Conservation (phyloP, 35 echinoderm and acorn worm species). For the Ptychodera flava region DNA sequence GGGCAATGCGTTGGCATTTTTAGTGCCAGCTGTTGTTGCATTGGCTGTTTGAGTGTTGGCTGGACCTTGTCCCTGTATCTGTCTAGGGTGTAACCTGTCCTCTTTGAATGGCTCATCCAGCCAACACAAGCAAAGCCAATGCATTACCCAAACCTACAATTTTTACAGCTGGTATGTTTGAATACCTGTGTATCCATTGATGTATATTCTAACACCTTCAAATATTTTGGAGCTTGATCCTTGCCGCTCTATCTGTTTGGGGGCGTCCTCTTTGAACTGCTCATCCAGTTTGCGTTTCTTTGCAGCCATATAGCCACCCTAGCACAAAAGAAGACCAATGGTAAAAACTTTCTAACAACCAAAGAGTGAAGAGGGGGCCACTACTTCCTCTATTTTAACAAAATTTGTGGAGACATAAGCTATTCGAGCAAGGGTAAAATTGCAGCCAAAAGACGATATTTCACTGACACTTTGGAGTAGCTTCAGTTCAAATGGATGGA, state of each 20-base stretch:
- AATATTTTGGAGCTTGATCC: constrained; percentile 67
- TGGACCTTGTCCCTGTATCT: too few relatives aligned
- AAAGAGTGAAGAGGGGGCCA: too few relatives aligned
- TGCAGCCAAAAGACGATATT: not conserved
- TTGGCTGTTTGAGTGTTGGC: too few relatives aligned
- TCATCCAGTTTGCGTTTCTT: constrained; percentile 82
- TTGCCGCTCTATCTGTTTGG: constrained; percentile 33
- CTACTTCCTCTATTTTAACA: not conserved
- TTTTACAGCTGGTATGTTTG: not conserved
- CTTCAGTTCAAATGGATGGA: not conserved
- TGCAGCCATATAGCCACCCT: constrained; percentile 83
- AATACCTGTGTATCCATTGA: constrained; percentile 93
- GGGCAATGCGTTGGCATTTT: not conserved
- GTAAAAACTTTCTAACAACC: not conserved
- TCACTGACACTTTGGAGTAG: not conserved
- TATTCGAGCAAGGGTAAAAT: not conserved
- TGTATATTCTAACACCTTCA: constrained; percentile 62
- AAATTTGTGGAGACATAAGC: not conserved
- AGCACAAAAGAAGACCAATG: too few relatives aligned
- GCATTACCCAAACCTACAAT: too few relatives aligned
- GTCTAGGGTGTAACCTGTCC: too few relatives aligned
- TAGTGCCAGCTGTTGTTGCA: not conserved
- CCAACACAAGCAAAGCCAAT: too few relatives aligned
- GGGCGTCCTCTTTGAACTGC: constrained; percentile 51
- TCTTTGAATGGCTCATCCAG: too few relatives aligned